Evolutionary conservation across 2,888 invertebrate genomes (phyloP).

Genomic region (Agriopis aurantiaria): DNA sequence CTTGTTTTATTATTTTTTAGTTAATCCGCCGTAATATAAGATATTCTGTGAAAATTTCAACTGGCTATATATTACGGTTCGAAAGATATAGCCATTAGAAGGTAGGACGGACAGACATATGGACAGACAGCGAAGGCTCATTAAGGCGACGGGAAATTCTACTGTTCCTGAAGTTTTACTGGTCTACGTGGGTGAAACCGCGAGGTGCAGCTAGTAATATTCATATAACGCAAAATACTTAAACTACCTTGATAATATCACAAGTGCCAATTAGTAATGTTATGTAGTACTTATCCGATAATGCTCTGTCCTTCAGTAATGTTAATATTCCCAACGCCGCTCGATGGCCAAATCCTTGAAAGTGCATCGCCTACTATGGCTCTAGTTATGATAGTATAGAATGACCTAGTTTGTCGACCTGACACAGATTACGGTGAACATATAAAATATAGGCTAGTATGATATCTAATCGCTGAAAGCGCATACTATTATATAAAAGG

Average conservation of each 20-base stretch:
- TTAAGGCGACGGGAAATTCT: no score
- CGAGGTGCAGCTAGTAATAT: no score
- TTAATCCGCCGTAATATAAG: no score
- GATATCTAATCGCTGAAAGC: conserved; percentile 14
- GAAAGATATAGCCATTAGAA: no score
- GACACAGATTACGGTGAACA: conserved; percentile 30
- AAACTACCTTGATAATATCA: neutral
- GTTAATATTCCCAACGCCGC: neutral
- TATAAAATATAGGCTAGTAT: conserved; percentile 14
- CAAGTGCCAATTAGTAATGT: neutral
- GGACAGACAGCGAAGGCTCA: no score
- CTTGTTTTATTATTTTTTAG: no score
- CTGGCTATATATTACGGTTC: no score
- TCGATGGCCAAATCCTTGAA: conserved; percentile 26
- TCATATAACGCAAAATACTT: neutral
- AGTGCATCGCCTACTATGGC: conserved; percentile 20
- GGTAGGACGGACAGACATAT: no score
- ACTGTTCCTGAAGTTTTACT: no score
- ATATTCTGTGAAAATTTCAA: no score
- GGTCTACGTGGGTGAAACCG: no score
- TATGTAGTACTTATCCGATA: neutral
- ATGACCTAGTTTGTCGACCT: conserved; percentile 40
- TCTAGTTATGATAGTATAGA: conserved; percentile 14
- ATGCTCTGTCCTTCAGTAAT: neutral
- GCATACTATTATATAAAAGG: no score